Evolutionary conservation across 1,140 invertebrate species (phyloP).

Genomic region (Agrypnia vestita): DNA sequence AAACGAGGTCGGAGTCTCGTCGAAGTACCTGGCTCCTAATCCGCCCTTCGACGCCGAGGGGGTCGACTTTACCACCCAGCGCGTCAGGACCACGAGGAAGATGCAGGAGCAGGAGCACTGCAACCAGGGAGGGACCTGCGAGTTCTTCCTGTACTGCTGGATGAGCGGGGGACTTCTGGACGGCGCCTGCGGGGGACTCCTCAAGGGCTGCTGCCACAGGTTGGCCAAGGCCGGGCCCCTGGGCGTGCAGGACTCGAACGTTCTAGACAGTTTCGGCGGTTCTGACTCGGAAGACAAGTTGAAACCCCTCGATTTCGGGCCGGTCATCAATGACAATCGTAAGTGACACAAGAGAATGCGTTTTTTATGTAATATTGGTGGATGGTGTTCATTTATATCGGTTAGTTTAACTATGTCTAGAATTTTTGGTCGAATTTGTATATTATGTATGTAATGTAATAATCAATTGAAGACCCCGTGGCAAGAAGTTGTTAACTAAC

Average conservation of each 20-base stretch:
- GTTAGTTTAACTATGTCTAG: no score
- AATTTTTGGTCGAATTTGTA: no score
- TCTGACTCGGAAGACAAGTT: constrained; percentile 62
- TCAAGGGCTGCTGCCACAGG: constrained; percentile 91
- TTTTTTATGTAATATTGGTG: constrained; percentile 24
- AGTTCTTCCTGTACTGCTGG: constrained; percentile 95
- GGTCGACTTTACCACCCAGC: constrained; percentile 40
- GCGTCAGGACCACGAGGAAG: constrained; percentile 60
- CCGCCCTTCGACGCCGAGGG: constrained; percentile 24
- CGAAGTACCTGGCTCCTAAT: constrained; percentile 31
- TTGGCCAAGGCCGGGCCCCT: constrained; percentile 82
- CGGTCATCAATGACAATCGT: constrained; percentile 84
- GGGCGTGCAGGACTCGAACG: constrained; percentile 73
- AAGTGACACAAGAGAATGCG: constrained; percentile 68
- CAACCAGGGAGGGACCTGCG: constrained; percentile 85
- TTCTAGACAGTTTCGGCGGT: constrained; percentile 63
- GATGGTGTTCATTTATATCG: not conserved
- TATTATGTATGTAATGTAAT: no score
- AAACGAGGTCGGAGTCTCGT: constrained; percentile 21
- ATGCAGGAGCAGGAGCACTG: constrained; percentile 72
- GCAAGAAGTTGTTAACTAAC: no score
- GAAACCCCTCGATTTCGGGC: constrained; percentile 73
- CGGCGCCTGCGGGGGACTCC: constrained; percentile 86
- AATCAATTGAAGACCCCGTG: no score
- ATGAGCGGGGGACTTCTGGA: constrained; percentile 90